phyloP scores from a whole-genome alignment of 2,888 invertebrate genomes.

The Stenotaenia linearis region DNA sequence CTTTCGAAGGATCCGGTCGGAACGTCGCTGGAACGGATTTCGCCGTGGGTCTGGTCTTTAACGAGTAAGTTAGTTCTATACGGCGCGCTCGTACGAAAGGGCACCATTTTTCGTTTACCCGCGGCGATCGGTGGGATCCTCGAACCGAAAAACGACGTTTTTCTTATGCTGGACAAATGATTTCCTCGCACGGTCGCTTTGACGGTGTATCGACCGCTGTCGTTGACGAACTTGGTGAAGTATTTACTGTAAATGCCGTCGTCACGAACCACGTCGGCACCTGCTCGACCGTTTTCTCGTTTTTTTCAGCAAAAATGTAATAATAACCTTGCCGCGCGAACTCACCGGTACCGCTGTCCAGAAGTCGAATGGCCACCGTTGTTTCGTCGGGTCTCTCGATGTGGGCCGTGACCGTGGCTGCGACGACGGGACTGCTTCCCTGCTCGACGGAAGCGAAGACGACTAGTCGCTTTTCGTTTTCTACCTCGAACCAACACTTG shows the following conservation, averaged over 20 bases:
- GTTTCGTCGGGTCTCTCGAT: background rate
- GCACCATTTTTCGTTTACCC: background rate
- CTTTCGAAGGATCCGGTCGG: conserved; percentile 27
- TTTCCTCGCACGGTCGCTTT: background rate
- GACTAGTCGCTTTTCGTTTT: background rate
- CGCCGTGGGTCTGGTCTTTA: too few species aligned
- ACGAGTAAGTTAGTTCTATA: too few species aligned
- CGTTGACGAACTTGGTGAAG: background rate
- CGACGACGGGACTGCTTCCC: conserved; percentile 21
- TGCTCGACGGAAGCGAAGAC: conserved; percentile 27
- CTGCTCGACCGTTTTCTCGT: background rate
- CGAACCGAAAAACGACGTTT: background rate
- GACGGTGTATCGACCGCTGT: background rate
- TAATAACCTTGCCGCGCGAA: too few species aligned
- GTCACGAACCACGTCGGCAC: background rate
- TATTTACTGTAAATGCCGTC: conserved; percentile 8
- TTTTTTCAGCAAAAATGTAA: too few species aligned
- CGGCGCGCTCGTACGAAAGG: too few species aligned
- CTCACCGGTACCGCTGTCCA: conserved; percentile 24
- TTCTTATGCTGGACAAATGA: background rate
- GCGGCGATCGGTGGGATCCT: background rate
- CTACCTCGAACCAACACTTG: background rate
- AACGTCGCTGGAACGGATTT: background rate
- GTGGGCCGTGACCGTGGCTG: background rate
- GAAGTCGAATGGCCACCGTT: background rate